Base-by-base conservation (phyloP, 1,140 invertebrate species). In the Drosophila ercepeae region DNA sequence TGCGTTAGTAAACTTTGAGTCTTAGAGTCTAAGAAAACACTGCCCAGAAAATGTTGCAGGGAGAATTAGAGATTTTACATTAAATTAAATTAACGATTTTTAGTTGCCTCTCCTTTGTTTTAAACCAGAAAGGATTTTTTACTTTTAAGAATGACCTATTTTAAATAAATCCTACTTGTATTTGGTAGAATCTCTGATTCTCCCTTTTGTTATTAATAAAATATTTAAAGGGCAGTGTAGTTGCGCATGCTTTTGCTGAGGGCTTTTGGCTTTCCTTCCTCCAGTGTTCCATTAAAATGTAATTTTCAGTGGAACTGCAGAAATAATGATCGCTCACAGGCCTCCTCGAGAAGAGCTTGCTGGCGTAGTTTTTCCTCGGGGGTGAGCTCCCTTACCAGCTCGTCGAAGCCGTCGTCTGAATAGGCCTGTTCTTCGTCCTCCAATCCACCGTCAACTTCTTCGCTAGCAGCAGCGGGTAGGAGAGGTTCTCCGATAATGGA, bases 401-500 rank as follows among this genome's bases (percentile, higher is more conserved):
- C 88, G 51, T 89, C 88, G 11, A 91, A 89, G 13, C 69, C 89
- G 60, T 91, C 90, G 42, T 90, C 88, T 11, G 83, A 88, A 21
- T 83, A 78, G 7, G 78, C 54, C 25, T 57, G 21, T 39, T 77
- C 72, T 44, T 77, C 72, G 25, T 69, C 65, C 0, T 69, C 72
- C 23, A 41, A 51, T 1, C 29, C 70, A 8, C 54, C 69, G 6
- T 67, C 64, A 3, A 50, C 51, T 18, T 81, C 75, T 11, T 89
- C 76, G 1, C 81, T 78, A 53, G 58, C 70, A 0, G 67, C 69
- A 2, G 83, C 48, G 3, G 73, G 46, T 6, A 92, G 54, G 0
- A 92, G 74, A 5, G 92, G 91, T 27, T 96, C 89, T 0, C 95
- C 95, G 34, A 96, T 93, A 55, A 96, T 95, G 6, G 92, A 83